Conservation (phyloP, 2,113 vertebrate genomes). For the Natator depressus region DNA sequence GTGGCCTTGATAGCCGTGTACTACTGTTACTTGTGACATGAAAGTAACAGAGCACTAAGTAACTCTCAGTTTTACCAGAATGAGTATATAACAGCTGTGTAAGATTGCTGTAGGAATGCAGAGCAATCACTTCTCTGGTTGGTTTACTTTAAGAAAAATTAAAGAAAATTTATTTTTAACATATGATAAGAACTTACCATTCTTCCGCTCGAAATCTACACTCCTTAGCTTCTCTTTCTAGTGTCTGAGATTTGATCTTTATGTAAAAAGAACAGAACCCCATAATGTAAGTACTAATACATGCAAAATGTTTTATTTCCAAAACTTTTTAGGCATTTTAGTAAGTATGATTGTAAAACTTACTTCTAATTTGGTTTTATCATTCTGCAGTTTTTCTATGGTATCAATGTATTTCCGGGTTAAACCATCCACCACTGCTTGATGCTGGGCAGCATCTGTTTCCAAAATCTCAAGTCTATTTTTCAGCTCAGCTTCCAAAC, state of each 20-base stretch:
- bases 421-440: slow-evolving; percentile 87
- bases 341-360: slow-evolving; percentile 39
- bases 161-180: neutral
- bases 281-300: slow-evolving; percentile 38
- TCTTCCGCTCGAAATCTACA: slow-evolving; percentile 94
- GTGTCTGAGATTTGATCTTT: slow-evolving; percentile 91
- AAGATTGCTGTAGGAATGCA: neutral
- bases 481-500: slow-evolving; percentile 86
- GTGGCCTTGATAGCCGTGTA: neutral
- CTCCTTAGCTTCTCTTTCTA: slow-evolving; percentile 95
- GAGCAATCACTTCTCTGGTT: neutral
- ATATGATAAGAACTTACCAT: slow-evolving; percentile 82
- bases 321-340: slow-evolving; percentile 39
- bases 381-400: slow-evolving; percentile 93
- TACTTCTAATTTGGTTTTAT: slow-evolving; percentile 94
- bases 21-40: neutral
- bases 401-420: slow-evolving; percentile 89
- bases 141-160: neutral
- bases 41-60: neutral
- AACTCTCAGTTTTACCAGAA: neutral
- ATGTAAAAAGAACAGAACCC: slow-evolving; percentile 61
- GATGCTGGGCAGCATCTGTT: slow-evolving; percentile 87
- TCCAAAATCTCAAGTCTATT: slow-evolving; percentile 86
- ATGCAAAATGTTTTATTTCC: slow-evolving; percentile 33
- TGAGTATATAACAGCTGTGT: neutral